A percentile compares a stretch with the other conserved stretches of the same genome.
Conservation (phyloP, 2,113 vertebrate species). For the Podilymbus podiceps region DNA sequence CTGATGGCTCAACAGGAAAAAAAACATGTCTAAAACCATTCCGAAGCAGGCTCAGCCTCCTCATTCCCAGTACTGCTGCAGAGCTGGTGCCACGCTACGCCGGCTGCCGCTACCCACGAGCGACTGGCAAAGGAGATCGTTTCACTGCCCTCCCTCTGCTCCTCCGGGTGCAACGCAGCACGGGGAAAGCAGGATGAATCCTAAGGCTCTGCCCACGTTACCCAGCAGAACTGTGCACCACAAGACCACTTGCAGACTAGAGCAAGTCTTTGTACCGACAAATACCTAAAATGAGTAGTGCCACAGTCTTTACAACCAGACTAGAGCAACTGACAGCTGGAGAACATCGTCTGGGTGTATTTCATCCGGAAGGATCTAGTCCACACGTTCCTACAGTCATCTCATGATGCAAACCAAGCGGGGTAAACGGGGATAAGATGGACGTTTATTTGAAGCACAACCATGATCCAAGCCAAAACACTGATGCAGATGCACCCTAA, state of each 20-base stretch:
- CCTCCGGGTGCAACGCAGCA: background rate
- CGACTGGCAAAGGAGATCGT: background rate
- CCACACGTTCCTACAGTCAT: background rate
- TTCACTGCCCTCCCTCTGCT: background rate
- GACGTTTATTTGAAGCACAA: background rate
- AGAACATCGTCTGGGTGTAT: background rate
- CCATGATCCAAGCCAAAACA: background rate
- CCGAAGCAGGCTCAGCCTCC: background rate
- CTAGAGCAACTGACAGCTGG: background rate
- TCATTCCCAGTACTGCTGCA: background rate
- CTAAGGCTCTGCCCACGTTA: background rate
- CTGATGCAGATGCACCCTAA: background rate
- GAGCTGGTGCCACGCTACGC: accelerated
- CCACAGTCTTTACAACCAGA: background rate
- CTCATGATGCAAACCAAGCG: background rate
- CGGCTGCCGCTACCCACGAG: accelerated
- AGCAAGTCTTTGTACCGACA: background rate
- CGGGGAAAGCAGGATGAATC: background rate
- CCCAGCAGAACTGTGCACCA: background rate
- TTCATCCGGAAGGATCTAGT: background rate
- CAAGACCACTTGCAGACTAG: background rate
- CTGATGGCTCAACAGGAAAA: background rate
- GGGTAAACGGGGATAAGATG: background rate
- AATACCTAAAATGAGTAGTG: background rate
- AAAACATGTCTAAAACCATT: background rate